A percentile compares a stretch with the other conserved stretches of the same genome.
phyloP scores from a whole-genome alignment of 2,113 vertebrate genomes.

The Plecotus auritus region DNA sequence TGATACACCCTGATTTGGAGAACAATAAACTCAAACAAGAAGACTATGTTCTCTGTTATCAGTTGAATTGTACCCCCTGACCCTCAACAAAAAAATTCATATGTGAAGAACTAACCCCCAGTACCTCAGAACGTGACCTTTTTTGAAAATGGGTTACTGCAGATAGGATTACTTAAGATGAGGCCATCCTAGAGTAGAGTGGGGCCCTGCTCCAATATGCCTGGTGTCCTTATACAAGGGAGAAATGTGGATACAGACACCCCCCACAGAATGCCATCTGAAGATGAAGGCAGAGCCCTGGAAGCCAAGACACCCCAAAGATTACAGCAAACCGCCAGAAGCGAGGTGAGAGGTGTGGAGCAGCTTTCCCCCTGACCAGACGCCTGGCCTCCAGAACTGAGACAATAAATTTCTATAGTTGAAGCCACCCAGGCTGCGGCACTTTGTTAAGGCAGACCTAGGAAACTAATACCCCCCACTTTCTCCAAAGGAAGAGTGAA shows the following conservation, averaged over 20 bases:
- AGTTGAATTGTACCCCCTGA: neutral
- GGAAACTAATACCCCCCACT: neutral
- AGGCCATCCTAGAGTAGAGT: neutral
- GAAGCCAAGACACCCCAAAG: neutral
- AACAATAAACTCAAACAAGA: neutral
- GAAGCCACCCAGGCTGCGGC: neutral
- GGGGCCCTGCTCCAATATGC: neutral
- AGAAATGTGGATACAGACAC: neutral
- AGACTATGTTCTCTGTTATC: neutral
- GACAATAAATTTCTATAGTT: neutral
- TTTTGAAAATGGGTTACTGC: neutral
- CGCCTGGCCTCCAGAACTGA: neutral
- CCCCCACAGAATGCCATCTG: neutral
- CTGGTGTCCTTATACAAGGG: neutral
- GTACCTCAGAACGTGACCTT: neutral
- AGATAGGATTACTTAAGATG: neutral
- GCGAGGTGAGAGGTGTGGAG: fast-evolving
- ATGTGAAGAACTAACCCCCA: neutral
- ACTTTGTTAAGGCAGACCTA: neutral
- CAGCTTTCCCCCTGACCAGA: neutral
- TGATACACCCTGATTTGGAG: neutral
- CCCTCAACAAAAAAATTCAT: neutral
- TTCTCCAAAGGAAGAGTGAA: neutral
- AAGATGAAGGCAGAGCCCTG: neutral
- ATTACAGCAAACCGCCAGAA: neutral